Conservation (phyloP, 2,113 vertebrate genomes). For the Bubo bubo region DNA sequence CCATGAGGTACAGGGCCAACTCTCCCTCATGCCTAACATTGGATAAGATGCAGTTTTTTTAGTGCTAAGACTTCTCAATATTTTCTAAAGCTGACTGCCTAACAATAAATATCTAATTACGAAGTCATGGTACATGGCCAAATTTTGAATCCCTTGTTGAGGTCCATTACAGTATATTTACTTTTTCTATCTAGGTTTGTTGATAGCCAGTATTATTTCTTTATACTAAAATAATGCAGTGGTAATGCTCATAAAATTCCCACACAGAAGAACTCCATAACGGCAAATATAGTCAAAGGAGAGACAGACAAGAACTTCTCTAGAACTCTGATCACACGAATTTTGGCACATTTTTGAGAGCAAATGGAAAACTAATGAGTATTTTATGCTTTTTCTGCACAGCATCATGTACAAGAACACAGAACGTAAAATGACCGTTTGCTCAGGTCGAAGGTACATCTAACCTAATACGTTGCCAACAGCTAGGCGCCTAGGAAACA, state of each 20-base stretch:
- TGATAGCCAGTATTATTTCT: neutral
- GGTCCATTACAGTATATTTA: neutral
- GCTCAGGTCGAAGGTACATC: neutral
- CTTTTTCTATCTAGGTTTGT: neutral
- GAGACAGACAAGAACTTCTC: neutral
- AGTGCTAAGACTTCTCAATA: neutral
- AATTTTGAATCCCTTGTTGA: neutral
- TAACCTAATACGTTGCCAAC: neutral
- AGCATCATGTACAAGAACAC: neutral
- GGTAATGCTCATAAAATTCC: neutral
- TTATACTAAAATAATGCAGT: neutral
- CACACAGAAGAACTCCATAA: neutral
- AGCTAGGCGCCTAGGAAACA: neutral
- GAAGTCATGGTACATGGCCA: neutral
- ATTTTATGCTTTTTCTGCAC: neutral
- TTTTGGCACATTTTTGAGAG: neutral
- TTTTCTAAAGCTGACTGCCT: neutral
- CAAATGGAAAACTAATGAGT: neutral
- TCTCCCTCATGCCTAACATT: neutral
- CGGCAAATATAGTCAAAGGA: neutral
- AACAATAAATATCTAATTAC: neutral
- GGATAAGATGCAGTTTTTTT: neutral
- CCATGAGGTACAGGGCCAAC: neutral
- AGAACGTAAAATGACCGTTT: neutral
- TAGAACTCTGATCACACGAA: neutral